Evolutionary conservation across 2,113 vertebrate species (phyloP), one percentile per base, ranked within the genome.

Genomic region (Archocentrus centrarchus): DNA sequence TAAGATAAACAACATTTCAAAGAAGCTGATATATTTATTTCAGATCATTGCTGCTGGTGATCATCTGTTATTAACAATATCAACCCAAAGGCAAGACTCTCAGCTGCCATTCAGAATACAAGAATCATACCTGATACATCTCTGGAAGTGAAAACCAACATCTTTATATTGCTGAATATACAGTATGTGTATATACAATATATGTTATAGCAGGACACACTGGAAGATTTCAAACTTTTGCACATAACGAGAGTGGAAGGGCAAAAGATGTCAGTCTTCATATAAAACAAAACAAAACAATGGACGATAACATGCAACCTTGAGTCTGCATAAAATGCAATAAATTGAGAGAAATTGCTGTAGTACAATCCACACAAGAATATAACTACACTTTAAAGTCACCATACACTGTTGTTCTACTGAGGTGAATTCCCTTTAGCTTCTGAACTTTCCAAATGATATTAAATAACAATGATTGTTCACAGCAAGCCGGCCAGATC

Each of bases 281-380:
- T 27, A 30, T 41, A 59, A 94, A 96, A 90, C 91, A 95, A 96
- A 95, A 77, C 57, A 77, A 41, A 59, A 94, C 94, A 92, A 22
- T 95, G 96, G 95, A 96, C 94, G 93, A 93, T 75, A 93, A 57
- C 60, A 59, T 86, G 79, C 81, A 79, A 44, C 22, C 41, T 79
- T 30, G 50, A 59, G 73, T 47, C 22, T 68, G 39, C 63, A 68
- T 41, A 50, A 68, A 50, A 2, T 1, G 5, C 64, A 10, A 47
- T 68, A 39, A 68, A 76, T 15, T 70, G 64, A 70, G 41, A 9
- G 24, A 50, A 70, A 70, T 20, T 50, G 24, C 24, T 70, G 41
- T 30, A 30, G 44, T 30, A 1, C 24, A 18, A 41, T 27, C 75
- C 30, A 30, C 22, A 32, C 75, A 59, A 58, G 55, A 59, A 59